A percentile compares a stretch with the other conserved stretches of the same genome.
These are phyloP conservation scores for Oostethus manadensis DNA, from an alignment of 2,113 vertebrate species.

Conservation along the genomic window DNA sequence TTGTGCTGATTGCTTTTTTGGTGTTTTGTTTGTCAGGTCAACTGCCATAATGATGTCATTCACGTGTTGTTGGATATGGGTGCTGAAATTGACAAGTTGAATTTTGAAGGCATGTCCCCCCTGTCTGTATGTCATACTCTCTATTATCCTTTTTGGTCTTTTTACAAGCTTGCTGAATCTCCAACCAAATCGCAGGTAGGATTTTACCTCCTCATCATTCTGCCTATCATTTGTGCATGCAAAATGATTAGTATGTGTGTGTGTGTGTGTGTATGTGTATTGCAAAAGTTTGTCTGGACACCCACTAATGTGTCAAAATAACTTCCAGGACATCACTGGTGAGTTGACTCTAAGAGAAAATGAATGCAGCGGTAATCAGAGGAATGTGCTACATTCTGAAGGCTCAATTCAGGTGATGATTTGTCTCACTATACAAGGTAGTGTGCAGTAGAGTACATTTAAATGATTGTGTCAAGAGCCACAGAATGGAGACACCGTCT, in stretches of 20 bases:
- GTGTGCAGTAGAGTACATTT: constrained; percentile 21
- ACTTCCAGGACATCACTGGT: background rate
- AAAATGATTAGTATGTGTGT: background rate
- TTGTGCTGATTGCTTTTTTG: background rate
- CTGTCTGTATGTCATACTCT: constrained; percentile 76
- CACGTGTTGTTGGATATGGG: constrained; percentile 78
- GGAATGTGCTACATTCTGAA: background rate
- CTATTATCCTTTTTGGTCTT: constrained; percentile 71
- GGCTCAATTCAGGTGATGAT: constrained; percentile 39
- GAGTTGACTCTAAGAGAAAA: background rate
- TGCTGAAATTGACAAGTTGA: constrained; percentile 78
- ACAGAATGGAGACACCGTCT: background rate
- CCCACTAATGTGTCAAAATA: background rate
- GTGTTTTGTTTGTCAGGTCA: constrained; percentile 62
- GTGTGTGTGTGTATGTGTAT: too few relatives aligned
- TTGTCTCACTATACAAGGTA: constrained; percentile 33
- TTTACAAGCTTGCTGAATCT: constrained; percentile 61
- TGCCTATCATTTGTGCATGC: background rate
- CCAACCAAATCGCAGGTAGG: constrained; percentile 27
- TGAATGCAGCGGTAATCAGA: constrained; percentile 2
- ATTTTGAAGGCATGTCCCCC: constrained; percentile 75
- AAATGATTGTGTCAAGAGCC: background rate
- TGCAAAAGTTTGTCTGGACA: too few relatives aligned
- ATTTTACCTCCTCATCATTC: background rate
- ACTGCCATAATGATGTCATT: constrained; percentile 69